Evolutionary conservation across 2,797 vertebrate species (phyloP).

Genomic region (Premnoplex brunnescens): DNA sequence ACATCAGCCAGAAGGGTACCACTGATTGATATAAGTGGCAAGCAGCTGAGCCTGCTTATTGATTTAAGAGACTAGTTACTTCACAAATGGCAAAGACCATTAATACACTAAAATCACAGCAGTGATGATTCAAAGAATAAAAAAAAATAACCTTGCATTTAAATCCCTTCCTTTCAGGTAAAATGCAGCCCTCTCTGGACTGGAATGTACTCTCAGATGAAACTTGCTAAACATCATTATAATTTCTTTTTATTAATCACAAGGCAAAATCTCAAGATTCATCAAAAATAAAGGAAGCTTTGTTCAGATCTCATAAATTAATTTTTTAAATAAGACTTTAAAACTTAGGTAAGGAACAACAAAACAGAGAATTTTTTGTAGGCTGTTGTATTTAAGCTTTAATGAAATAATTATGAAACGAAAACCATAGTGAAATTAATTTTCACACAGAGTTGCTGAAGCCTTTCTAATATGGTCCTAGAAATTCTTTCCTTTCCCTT

Average conservation of each 20-base stretch:
- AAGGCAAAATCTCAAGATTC: not conserved
- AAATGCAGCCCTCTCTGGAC: not conserved
- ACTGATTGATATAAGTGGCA: conserved; percentile 77
- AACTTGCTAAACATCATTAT: not conserved
- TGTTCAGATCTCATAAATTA: not conserved
- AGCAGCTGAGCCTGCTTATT: conserved; percentile 71
- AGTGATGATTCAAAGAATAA: conserved; percentile 50
- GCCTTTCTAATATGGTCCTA: not conserved
- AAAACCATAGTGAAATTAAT: not conserved
- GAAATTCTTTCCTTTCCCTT: not conserved
- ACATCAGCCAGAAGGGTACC: conserved; percentile 69
- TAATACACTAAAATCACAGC: conserved; percentile 61
- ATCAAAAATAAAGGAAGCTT: not conserved
- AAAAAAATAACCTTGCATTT: conserved; percentile 49
- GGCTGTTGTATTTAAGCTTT: not conserved
- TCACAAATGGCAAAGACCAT: conserved; percentile 68
- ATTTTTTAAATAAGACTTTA: not conserved
- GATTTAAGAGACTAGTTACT: conserved; percentile 65
- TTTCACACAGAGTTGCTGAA: not conserved
- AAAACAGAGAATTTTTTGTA: not conserved
- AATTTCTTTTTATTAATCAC: not conserved
- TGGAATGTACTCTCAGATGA: not conserved
- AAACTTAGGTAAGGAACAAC: not conserved
- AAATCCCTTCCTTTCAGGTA: not conserved
- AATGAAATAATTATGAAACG: not conserved